Evolutionary conservation across 2,888 invertebrate species (phyloP).

Genomic region (Neria commutata): DNA sequence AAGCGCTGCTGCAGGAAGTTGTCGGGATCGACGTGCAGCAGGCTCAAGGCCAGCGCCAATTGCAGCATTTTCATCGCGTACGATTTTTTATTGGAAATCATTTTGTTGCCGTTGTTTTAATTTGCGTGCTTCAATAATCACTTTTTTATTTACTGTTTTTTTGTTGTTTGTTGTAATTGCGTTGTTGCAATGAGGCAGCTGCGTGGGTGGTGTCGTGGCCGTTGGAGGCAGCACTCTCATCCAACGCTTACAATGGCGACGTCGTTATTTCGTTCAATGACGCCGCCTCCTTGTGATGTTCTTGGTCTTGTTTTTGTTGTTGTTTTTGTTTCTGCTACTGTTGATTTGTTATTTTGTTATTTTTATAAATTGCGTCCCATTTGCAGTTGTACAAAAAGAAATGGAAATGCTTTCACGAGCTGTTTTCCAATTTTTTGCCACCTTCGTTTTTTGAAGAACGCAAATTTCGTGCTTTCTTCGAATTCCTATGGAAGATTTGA

Average conservation of each 20-base stretch:
- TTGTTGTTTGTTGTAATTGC: conserved; percentile 22
- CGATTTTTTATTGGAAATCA: conserved; percentile 83
- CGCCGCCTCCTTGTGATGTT: conserved; percentile 36
- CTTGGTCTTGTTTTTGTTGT: conserved; percentile 13
- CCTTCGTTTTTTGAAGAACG: too few relatives aligned
- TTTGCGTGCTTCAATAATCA: conserved; percentile 29
- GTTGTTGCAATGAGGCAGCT: conserved; percentile 2
- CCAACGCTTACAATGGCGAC: conserved; percentile 41
- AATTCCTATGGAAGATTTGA: too few relatives aligned
- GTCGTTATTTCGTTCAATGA: conserved; percentile 47
- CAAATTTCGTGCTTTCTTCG: too few relatives aligned
- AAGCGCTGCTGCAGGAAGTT: conserved; percentile 67
- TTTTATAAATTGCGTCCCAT: background rate
- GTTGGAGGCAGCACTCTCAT: conserved; percentile 28
- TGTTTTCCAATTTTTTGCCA: too few relatives aligned
- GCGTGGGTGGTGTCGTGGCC: conserved; percentile 15
- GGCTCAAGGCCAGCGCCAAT: conserved; percentile 79
- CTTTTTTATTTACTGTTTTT: conserved; percentile 23
- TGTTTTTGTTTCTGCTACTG: conserved; percentile 12
- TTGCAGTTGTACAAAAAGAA: background rate
- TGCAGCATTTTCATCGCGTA: conserved; percentile 83
- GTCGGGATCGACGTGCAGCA: conserved; percentile 78
- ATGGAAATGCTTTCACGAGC: too few relatives aligned
- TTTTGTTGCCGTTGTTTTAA: conserved; percentile 51
- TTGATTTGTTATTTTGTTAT: conserved; percentile 20